Evolutionary conservation across 2,888 invertebrate genomes (phyloP).

Genomic region (Eupeodes latifasciatus): DNA sequence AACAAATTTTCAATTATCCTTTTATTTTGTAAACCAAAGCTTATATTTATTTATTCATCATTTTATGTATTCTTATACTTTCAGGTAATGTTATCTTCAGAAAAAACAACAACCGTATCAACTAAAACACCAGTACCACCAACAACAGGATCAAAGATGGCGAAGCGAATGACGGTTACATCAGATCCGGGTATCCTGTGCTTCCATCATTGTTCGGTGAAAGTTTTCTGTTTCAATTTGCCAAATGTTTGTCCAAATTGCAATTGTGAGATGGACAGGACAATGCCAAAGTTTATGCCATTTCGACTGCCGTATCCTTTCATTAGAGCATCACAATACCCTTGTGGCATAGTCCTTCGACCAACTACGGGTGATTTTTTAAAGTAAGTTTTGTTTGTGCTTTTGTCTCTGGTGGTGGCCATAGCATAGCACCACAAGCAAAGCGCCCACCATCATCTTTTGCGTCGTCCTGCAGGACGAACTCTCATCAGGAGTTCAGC

Average conservation of each 20-base stretch:
- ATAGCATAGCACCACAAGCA: conserved; percentile 32
- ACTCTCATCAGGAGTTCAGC: background rate
- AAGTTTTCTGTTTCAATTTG: conserved; percentile 92
- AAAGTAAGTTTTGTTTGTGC: conserved; percentile 86
- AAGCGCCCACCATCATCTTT: conserved; percentile 45
- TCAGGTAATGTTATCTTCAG: conserved; percentile 79
- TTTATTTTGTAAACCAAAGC: conserved; percentile 1
- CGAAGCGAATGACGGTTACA: conserved; percentile 81
- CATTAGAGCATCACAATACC: conserved; percentile 91
- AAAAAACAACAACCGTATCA: conserved; percentile 75
- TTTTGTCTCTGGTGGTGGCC: background rate
- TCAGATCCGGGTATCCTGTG: conserved; percentile 93
- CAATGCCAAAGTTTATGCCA: conserved; percentile 87
- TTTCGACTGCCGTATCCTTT: conserved; percentile 95
- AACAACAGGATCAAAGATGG: conserved; percentile 45
- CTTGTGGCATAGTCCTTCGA: conserved; percentile 92
- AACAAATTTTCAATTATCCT: conserved; percentile 27
- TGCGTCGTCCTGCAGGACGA: background rate
- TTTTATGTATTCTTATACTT: conserved; percentile 42
- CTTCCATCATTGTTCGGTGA: conserved; percentile 94
- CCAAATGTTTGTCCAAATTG: conserved; percentile 93
- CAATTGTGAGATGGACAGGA: conserved; percentile 86
- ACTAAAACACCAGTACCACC: conserved; percentile 77
- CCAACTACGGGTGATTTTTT: conserved; percentile 95
- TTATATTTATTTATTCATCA: conserved; percentile 50